Evolutionary conservation across 2,797 vertebrate species (phyloP).

Genomic region (Eulemur coronatus): DNA sequence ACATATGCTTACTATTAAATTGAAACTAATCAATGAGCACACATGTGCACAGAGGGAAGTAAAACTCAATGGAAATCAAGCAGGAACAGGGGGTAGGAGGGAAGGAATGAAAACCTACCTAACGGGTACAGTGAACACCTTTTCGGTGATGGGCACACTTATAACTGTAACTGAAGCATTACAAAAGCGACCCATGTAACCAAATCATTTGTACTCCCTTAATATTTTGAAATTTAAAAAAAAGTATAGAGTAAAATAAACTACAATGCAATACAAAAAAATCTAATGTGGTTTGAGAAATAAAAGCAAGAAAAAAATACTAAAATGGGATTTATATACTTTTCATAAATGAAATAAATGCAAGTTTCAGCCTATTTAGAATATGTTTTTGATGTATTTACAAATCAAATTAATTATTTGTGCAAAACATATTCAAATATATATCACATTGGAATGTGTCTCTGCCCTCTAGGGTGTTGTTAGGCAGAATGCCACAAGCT

Average conservation of each 20-base stretch:
- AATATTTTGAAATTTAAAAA: background rate
- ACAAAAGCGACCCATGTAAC: background rate
- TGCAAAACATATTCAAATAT: conserved; percentile 35
- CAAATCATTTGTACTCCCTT: background rate
- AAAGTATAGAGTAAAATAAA: background rate
- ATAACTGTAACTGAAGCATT: background rate
- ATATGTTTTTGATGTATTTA: conserved; percentile 49
- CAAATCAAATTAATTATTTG: conserved; percentile 58
- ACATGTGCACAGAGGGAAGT: background rate
- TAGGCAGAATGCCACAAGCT: conserved; percentile 61
- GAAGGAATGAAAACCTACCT: background rate
- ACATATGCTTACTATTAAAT: background rate
- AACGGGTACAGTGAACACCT: background rate
- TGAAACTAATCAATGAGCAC: background rate
- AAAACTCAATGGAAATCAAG: background rate
- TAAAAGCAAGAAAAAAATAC: conserved; percentile 18
- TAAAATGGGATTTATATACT: background rate
- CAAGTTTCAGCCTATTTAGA: background rate
- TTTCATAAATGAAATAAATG: conserved; percentile 39
- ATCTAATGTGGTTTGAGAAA: background rate
- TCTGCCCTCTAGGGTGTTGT: background rate
- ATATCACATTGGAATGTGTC: background rate
- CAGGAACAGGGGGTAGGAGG: background rate
- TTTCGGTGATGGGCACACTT: background rate
- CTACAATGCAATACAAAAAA: background rate